phyloP scores from a whole-genome alignment of 2,113 vertebrate genomes.

The Planiliza haematocheilus region DNA sequence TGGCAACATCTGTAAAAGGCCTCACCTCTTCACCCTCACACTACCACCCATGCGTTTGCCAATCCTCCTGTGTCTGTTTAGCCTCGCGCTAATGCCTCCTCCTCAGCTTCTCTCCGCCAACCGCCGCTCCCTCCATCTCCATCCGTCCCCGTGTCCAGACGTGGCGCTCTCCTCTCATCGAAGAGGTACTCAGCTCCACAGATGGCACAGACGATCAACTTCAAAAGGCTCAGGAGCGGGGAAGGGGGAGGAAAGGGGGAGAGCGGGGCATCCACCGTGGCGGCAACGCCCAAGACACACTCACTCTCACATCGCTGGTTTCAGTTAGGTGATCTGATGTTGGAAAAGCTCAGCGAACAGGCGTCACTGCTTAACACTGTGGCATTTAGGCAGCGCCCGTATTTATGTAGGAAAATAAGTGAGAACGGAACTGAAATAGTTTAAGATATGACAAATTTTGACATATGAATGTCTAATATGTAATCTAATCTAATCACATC shows the following conservation, averaged over 20 bases:
- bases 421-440: no score
- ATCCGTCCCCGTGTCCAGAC: slow-evolving; percentile 44
- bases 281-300: slow-evolving; percentile 23
- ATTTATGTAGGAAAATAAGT: not conserved
- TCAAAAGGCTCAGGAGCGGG: slow-evolving; percentile 57
- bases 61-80: slow-evolving; percentile 45
- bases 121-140: slow-evolving; percentile 23
- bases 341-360: not conserved
- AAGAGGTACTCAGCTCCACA: slow-evolving; percentile 63
- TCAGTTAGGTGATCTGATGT: slow-evolving; percentile 14
- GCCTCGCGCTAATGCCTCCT: slow-evolving; percentile 13
- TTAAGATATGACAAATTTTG: no score
- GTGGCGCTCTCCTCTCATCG: slow-evolving; percentile 34
- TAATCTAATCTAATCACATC: no score
- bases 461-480: no score
- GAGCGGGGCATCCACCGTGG: slow-evolving; percentile 32
- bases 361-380: not conserved
- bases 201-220: slow-evolving; percentile 65
- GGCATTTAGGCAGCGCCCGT: slow-evolving; percentile 10
- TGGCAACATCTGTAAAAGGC: slow-evolving; percentile 45
- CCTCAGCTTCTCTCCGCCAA: slow-evolving; percentile 18
- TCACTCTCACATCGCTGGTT: slow-evolving; percentile 11
- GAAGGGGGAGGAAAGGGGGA: slow-evolving; percentile 1
- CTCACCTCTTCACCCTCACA: slow-evolving; percentile 36
- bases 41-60: slow-evolving; percentile 34